Conservation (phyloP, 2,113 vertebrate species). For the Fukomys damarensis region DNA sequence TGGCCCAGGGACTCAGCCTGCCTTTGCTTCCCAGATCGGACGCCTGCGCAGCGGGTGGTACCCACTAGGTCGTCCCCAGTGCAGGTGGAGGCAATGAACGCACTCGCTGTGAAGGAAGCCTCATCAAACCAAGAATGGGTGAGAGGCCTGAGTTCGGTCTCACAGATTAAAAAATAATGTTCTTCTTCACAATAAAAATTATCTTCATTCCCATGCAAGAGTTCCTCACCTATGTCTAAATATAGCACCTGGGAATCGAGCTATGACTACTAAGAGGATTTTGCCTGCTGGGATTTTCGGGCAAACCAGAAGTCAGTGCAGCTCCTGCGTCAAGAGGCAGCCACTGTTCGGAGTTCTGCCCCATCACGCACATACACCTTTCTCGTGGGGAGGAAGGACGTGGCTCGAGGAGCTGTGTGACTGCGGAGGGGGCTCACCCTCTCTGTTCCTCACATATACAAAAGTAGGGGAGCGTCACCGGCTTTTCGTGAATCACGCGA, state of each 20-base stretch:
- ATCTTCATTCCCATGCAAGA: background rate
- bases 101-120: background rate
- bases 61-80: background rate
- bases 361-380: background rate
- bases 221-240: background rate
- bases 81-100: background rate
- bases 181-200: background rate
- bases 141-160: background rate
- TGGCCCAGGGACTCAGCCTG: background rate
- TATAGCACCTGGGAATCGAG: background rate
- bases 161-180: background rate
- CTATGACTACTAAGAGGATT: background rate
- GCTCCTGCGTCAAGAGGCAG: background rate
- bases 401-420: background rate
- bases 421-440: background rate
- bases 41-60: background rate
- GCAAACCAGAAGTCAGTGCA: background rate
- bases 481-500: background rate
- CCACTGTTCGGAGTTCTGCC: background rate
- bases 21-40: no score
- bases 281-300: background rate
- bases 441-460: background rate
- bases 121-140: background rate
- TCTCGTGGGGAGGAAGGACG: accelerated
- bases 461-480: accelerated